A percentile compares a stretch with the other conserved stretches of the same genome.
These are phyloP conservation scores for Melanchra persicariae DNA, from an alignment of 2,888 invertebrate genomes.

Conservation along the genomic window DNA sequence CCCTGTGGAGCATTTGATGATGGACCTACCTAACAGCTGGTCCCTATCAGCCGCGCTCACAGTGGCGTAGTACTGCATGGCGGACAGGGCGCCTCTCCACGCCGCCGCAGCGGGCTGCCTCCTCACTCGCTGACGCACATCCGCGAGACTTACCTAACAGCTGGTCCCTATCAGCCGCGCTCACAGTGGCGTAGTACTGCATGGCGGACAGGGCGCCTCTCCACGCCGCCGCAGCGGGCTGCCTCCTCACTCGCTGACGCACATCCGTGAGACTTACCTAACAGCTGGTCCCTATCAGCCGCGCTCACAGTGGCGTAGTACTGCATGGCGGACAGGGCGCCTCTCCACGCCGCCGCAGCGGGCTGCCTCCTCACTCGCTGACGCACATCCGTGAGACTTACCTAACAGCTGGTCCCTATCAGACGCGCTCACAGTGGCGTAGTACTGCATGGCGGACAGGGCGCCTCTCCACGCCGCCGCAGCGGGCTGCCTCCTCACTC, in stretches of 20 bases:
- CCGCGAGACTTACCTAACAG: slow-evolving; percentile 93
- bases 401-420: slow-evolving; percentile 83
- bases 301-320: slow-evolving; percentile 99
- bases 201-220: slow-evolving; percentile 97
- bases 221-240: slow-evolving; percentile 97
- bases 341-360: slow-evolving; percentile 98
- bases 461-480: slow-evolving; percentile 99
- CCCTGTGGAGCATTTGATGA: not conserved
- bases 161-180: slow-evolving; percentile 91
- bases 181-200: slow-evolving; percentile 99
- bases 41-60: slow-evolving; percentile 94
- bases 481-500: slow-evolving; percentile 94
- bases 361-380: slow-evolving; percentile 96
- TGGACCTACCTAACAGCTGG: slow-evolving; percentile 80
- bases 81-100: slow-evolving; percentile 97
- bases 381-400: slow-evolving; percentile 95
- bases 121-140: slow-evolving; percentile 97
- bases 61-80: slow-evolving; percentile 99
- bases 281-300: slow-evolving; percentile 86
- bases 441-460: slow-evolving; percentile 99
- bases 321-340: slow-evolving; percentile 98
- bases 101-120: slow-evolving; percentile 96
- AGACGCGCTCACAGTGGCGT: slow-evolving; percentile 98
- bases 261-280: slow-evolving; percentile 95
- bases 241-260: slow-evolving; percentile 96